These are phyloP conservation scores for Exocentrus adspersus DNA, from an alignment of 2,888 invertebrate genomes.

Conservation along the genomic window DNA sequence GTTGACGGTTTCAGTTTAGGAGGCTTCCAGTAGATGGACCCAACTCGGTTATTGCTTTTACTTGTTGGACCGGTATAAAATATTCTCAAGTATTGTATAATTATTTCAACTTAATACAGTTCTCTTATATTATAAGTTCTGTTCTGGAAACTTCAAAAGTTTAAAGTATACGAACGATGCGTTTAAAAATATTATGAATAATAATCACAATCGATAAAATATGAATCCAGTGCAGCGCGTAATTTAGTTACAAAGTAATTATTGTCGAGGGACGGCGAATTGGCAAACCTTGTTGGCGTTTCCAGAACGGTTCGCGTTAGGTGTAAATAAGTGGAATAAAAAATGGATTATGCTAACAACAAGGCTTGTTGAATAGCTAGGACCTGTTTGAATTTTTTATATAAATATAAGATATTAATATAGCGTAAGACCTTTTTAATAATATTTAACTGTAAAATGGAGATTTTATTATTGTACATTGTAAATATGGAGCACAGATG, in stretches of 20 bases:
- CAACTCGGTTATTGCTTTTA: not conserved
- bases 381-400: conserved; percentile 36
- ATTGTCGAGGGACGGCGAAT: too few relatives aligned
- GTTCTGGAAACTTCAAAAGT: not conserved
- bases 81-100: not conserved
- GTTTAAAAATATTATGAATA: too few relatives aligned
- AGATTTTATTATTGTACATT: conserved; percentile 62
- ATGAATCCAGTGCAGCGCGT: too few relatives aligned
- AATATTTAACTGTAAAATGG: conserved; percentile 56
- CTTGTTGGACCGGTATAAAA: not conserved
- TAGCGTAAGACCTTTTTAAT: conserved; percentile 50
- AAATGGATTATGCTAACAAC: conserved; percentile 38
- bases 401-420: conserved; percentile 37
- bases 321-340: conserved; percentile 26
- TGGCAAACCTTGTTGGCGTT: too few relatives aligned
- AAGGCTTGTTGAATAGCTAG: conserved; percentile 30
- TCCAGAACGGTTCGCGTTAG: not conserved
- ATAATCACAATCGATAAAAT: too few relatives aligned
- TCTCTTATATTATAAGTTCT: not conserved
- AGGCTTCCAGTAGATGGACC: not conserved
- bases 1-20: too few relatives aligned
- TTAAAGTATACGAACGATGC: too few relatives aligned
- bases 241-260: too few relatives aligned
- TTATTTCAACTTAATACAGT: not conserved
- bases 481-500: conserved; percentile 62